A percentile compares a stretch with the other conserved stretches of the same genome.
phyloP scores from a whole-genome alignment of 2,888 invertebrate genomes.

The Volucella zonaria region DNA sequence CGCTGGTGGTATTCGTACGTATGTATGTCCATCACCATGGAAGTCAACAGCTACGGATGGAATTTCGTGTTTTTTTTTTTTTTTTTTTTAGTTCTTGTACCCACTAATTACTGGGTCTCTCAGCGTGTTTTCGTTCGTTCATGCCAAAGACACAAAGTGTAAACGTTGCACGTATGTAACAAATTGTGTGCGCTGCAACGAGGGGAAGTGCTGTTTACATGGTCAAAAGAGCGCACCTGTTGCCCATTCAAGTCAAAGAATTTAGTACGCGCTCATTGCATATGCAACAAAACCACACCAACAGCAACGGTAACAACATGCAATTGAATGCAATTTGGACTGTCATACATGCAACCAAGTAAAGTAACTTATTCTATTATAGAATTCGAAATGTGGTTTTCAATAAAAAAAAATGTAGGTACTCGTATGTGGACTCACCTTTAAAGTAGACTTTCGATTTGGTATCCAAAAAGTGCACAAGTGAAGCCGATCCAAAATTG shows the following conservation, averaged over 20 bases:
- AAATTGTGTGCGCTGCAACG: slow-evolving; percentile 4
- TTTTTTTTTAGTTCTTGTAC: not conserved
- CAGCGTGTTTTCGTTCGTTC: slow-evolving; percentile 6
- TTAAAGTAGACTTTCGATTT: slow-evolving; percentile 39
- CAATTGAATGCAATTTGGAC: slow-evolving; percentile 3
- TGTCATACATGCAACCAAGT: not conserved
- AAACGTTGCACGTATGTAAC: slow-evolving; percentile 7
- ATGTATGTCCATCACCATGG: slow-evolving; percentile 8
- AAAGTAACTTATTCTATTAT: not conserved
- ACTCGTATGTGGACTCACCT: slow-evolving; percentile 47
- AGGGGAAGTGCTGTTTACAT: slow-evolving; percentile 33
- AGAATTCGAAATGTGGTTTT: no score
- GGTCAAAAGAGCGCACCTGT: slow-evolving; percentile 66
- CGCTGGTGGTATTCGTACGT: not conserved
- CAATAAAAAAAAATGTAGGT: not conserved
- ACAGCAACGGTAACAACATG: not conserved
- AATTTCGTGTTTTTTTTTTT: slow-evolving; percentile 28
- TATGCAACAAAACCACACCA: slow-evolving; percentile 17
- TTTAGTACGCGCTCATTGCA: slow-evolving; percentile 43
- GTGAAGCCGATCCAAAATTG: slow-evolving; percentile 13
- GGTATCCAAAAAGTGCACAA: slow-evolving; percentile 52
- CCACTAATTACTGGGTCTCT: slow-evolving; percentile 30
- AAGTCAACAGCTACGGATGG: slow-evolving; percentile 35
- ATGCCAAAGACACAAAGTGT: slow-evolving; percentile 6
- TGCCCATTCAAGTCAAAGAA: slow-evolving; percentile 51